Percentiles rank a stretch among this genome's conserved stretches.
These are phyloP conservation scores for Apistogramma diplotaenia DNA, from an alignment of 2,113 vertebrate genomes.

Conservation along the genomic window DNA sequence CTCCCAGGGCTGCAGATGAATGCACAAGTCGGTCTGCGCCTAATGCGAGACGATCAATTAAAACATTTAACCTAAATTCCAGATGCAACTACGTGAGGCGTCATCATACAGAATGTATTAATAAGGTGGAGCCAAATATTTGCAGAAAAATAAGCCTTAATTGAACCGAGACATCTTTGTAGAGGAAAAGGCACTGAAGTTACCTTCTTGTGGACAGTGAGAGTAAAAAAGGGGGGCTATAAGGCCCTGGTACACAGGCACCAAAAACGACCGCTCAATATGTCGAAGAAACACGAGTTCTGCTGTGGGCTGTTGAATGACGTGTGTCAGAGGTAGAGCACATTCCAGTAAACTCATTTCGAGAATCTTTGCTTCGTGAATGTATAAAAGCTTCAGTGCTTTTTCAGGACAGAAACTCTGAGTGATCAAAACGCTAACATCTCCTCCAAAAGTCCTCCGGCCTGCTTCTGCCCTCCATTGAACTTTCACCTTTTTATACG, in stretches of 20 bases:
- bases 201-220: constrained; percentile 35
- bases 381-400: background rate
- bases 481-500: background rate
- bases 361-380: background rate
- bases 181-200: constrained; percentile 70
- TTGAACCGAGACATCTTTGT: constrained; percentile 33
- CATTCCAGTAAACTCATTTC: constrained; percentile 10
- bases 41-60: background rate
- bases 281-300: background rate
- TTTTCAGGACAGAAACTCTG: background rate
- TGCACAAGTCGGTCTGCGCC: background rate
- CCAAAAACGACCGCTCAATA: background rate
- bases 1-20: background rate
- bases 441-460: background rate
- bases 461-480: background rate
- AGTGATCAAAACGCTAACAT: background rate
- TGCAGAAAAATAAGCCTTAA: background rate
- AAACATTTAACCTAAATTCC: background rate
- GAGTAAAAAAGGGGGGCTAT: background rate
- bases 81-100: background rate
- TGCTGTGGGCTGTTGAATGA: background rate
- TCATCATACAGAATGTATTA: background rate
- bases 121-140: background rate
- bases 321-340: constrained; percentile 46
- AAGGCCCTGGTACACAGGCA: background rate